Evolutionary conservation across 2,113 vertebrate genomes (phyloP).

Genomic region (Girardinichthys multiradiatus): DNA sequence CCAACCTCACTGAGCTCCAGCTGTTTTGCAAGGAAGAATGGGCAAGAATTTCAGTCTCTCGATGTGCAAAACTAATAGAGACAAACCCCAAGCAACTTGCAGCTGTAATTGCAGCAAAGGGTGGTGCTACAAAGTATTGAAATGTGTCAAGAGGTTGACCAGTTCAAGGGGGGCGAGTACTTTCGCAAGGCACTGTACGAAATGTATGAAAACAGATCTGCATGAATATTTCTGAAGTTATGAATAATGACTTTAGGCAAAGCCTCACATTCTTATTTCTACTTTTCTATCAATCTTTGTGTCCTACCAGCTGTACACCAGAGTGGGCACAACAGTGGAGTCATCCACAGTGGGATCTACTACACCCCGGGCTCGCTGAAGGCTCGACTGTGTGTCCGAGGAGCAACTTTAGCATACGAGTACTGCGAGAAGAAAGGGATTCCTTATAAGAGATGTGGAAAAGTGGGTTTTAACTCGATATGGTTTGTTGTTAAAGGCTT

Average conservation of each 20-base stretch:
- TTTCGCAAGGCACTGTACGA: no score
- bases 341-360: slow-evolving; percentile 98
- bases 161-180: no score
- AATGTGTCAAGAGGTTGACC: no score
- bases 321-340: slow-evolving; percentile 96
- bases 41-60: no score
- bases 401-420: slow-evolving; percentile 88
- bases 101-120: no score
- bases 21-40: no score
- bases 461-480: slow-evolving; percentile 75
- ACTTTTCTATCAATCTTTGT: not conserved
- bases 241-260: not conserved
- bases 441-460: slow-evolving; percentile 92
- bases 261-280: not conserved
- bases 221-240: not conserved
- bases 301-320: slow-evolving; percentile 86
- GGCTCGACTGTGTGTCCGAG: slow-evolving; percentile 91
- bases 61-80: no score
- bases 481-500: not conserved
- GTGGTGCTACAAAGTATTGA: no score
- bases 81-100: no score
- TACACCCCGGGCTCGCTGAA: slow-evolving; percentile 96
- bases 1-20: no score
- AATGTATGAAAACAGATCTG: not conserved
- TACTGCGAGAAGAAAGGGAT: slow-evolving; percentile 92